These are phyloP conservation scores for Caprella mutica DNA, from an alignment of 2,888 invertebrate genomes.

Conservation along the genomic window DNA sequence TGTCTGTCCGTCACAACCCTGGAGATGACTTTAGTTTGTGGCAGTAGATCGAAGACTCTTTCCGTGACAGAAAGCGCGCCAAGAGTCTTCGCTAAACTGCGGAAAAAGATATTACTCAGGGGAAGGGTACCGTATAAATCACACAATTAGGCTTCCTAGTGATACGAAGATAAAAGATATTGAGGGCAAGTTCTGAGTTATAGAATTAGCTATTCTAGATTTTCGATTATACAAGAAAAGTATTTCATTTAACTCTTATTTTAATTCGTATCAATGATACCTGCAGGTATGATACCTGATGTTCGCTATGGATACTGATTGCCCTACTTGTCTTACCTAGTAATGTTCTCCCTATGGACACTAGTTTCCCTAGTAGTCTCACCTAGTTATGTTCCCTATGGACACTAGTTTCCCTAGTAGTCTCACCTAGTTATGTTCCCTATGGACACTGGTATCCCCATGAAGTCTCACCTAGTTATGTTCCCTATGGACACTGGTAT, in stretches of 20 bases:
- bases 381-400: background rate
- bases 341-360: too few relatives aligned
- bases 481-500: constrained; percentile 40
- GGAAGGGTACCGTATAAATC: background rate
- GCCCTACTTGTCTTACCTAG: too few relatives aligned
- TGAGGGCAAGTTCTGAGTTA: too few relatives aligned
- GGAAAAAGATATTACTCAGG: constrained; percentile 29
- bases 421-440: background rate
- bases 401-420: background rate
- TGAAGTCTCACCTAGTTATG: constrained; percentile 36
- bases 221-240: too few relatives aligned
- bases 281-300: too few relatives aligned
- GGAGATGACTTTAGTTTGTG: constrained; percentile 39
- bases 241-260: too few relatives aligned
- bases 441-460: too few relatives aligned
- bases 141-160: too few relatives aligned
- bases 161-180: too few relatives aligned
- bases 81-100: constrained; percentile 42
- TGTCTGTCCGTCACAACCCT: constrained; percentile 42
- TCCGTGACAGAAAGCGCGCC: constrained; percentile 41
- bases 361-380: background rate
- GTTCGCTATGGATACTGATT: too few relatives aligned
- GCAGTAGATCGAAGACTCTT: constrained; percentile 38
- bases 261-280: too few relatives aligned
- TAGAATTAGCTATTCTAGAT: too few relatives aligned